phyloP scores from a whole-genome alignment of 2,113 vertebrate species.

The Dermatemys mawii region DNA sequence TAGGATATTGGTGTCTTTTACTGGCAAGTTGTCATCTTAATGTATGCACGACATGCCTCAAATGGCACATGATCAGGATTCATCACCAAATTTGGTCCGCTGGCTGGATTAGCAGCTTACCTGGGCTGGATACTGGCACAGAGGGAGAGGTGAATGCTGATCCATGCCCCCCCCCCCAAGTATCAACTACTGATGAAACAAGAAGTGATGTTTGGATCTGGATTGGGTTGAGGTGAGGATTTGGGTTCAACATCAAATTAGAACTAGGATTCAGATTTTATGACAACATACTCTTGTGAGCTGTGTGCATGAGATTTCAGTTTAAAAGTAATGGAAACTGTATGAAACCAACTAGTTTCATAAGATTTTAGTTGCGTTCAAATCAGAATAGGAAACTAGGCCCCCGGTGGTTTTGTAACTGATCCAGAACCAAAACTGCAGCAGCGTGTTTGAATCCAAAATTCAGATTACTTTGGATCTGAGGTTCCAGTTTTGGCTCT shows the following conservation, averaged over 20 bases:
- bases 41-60: no score
- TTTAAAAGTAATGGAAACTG: neutral
- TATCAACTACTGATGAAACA: neutral
- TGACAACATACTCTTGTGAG: neutral
- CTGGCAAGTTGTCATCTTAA: neutral
- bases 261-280: neutral
- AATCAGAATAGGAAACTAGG: neutral
- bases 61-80: no score
- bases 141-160: no score
- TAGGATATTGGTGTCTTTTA: neutral
- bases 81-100: no score
- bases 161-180: neutral
- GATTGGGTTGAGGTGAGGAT: neutral
- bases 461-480: neutral
- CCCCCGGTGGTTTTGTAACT: neutral
- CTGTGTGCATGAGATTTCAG: neutral
- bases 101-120: no score
- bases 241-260: conserved; percentile 17
- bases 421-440: neutral
- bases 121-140: no score
- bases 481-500: neutral
- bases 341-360: neutral
- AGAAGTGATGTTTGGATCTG: neutral
- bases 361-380: neutral
- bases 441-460: neutral